Evolutionary conservation across 2,797 vertebrate species (phyloP).

Genomic region (Bucorvus abyssinicus): DNA sequence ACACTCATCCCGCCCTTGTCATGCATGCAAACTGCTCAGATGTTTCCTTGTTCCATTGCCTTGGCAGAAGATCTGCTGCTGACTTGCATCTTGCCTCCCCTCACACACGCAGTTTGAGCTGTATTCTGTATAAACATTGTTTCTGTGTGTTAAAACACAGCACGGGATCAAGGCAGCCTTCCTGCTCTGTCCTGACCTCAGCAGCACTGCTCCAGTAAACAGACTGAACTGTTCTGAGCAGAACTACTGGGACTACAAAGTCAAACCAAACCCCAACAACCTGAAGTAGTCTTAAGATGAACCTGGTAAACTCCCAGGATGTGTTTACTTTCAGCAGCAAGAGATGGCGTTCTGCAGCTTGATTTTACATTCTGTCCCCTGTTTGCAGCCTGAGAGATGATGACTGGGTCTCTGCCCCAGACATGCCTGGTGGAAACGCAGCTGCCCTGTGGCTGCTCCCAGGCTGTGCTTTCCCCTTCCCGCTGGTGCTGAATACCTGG

Average conservation of each 20-base stretch:
- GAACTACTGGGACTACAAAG: background rate
- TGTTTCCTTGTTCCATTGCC: background rate
- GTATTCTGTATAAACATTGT: background rate
- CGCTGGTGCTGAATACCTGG: background rate
- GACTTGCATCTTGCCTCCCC: background rate
- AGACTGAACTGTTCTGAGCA: background rate
- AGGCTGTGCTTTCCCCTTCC: background rate
- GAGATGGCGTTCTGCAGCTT: background rate
- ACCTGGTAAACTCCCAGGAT: background rate
- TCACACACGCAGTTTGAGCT: background rate
- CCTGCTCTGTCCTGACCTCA: background rate
- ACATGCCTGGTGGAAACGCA: rapidly evolving
- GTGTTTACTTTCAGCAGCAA: background rate
- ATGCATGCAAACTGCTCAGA: background rate
- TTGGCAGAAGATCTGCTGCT: background rate
- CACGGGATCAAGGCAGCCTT: background rate
- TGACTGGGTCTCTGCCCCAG: rapidly evolving
- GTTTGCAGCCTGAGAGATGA: rapidly evolving
- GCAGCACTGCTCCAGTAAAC: background rate
- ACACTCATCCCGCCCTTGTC: background rate
- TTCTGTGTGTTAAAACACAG: background rate
- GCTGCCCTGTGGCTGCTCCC: background rate
- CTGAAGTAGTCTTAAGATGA: background rate
- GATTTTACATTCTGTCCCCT: background rate
- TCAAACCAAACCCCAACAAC: background rate